phyloP scores from a whole-genome alignment of 2,797 vertebrate species.

The Microchirus variegatus region DNA sequence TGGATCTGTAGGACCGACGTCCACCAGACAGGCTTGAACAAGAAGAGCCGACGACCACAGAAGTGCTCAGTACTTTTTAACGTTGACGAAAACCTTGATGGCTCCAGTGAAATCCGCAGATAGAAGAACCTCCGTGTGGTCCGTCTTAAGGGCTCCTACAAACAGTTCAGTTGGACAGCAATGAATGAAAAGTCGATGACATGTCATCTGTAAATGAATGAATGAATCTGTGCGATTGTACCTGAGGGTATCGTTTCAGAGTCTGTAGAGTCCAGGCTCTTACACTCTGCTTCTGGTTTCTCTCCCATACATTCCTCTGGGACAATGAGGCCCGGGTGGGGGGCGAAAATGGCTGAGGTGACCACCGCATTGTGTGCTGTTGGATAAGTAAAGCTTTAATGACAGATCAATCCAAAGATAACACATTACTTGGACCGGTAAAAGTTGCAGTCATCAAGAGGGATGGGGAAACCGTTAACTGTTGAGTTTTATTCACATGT shows the following conservation, averaged over 20 bases:
- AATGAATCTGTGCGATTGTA: conserved; percentile 37
- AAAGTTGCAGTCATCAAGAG: too few relatives aligned
- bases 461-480: too few relatives aligned
- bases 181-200: conserved; percentile 2
- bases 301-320: conserved; percentile 86
- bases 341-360: conserved; percentile 97
- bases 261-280: conserved; percentile 83
- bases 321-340: conserved; percentile 93
- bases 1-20: conserved; percentile 23
- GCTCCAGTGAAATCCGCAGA: conserved; percentile 99
- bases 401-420: neutral
- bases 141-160: conserved; percentile 92
- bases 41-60: conserved; percentile 13
- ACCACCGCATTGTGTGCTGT: conserved; percentile 98
- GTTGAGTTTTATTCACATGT: too few relatives aligned
- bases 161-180: conserved; percentile 24
- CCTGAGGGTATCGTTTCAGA: conserved; percentile 92
- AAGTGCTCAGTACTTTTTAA: conserved; percentile 88
- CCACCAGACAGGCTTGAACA: conserved; percentile 8
- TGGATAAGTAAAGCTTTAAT: conserved; percentile 2
- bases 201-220: neutral
- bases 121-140: conserved; percentile 95
- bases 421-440: neutral
- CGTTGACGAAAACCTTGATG: conserved; percentile 99
- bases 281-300: conserved; percentile 87